These are phyloP conservation scores for Ploceus nigricollis DNA, from an alignment of 2,113 vertebrate genomes.

Conservation along the genomic window DNA sequence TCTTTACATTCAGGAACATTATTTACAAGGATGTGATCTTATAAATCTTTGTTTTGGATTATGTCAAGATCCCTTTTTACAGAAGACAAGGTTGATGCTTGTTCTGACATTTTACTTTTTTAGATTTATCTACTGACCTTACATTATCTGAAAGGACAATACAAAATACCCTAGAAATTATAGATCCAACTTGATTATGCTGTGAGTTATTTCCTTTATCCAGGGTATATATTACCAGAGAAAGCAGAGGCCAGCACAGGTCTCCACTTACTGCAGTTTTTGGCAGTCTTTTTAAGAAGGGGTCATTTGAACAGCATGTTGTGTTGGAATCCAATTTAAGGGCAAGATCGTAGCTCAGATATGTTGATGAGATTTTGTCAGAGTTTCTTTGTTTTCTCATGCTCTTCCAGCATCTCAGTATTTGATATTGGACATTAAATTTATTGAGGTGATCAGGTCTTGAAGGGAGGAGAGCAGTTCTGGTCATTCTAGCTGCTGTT, in stretches of 20 bases:
- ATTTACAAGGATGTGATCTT: not conserved
- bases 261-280: slow-evolving; percentile 2
- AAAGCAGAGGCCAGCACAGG: slow-evolving; percentile 50
- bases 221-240: slow-evolving; percentile 37
- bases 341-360: not conserved
- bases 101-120: slow-evolving; percentile 56
- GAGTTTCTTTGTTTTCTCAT: not conserved
- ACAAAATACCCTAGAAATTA: slow-evolving; percentile 65
- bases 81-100: slow-evolving; percentile 35
- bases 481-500: not conserved
- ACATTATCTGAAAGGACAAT: slow-evolving; percentile 66
- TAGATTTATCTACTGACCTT: slow-evolving; percentile 73
- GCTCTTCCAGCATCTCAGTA: not conserved
- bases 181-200: slow-evolving; percentile 58
- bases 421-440: not conserved
- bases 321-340: slow-evolving; percentile 41
- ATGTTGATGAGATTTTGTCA: not conserved
- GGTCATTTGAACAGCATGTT: slow-evolving; percentile 6
- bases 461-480: not conserved
- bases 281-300: not conserved
- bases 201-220: slow-evolving; percentile 68
- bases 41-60: slow-evolving; percentile 40
- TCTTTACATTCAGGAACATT: not conserved
- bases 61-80: slow-evolving; percentile 40
- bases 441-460: not conserved